Evolutionary conservation across 2,888 invertebrate genomes (phyloP).

Genomic region (Crossocerus cetratus): DNA sequence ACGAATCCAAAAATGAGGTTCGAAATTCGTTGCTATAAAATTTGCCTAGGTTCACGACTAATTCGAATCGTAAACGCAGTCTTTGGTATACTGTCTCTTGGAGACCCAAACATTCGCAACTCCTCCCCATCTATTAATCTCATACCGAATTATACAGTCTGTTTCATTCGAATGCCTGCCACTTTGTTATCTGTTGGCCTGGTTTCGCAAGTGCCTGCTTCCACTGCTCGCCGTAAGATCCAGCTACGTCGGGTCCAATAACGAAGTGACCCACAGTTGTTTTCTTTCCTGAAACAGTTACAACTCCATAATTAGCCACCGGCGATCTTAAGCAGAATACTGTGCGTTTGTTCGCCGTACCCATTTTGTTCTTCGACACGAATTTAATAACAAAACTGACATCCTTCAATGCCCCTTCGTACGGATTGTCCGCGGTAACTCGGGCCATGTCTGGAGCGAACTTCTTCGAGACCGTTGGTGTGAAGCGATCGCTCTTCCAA

Average conservation of each 20-base stretch:
- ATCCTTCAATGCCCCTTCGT: slow-evolving; percentile 81
- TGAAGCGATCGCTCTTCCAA: slow-evolving; percentile 87
- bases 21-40: neutral
- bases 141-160: neutral
- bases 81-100: slow-evolving; percentile 28
- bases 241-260: slow-evolving; percentile 80
- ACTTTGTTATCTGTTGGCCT: slow-evolving; percentile 71
- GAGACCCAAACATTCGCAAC: neutral
- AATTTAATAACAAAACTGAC: slow-evolving; percentile 83
- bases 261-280: slow-evolving; percentile 83
- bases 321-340: neutral
- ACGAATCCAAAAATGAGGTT: neutral
- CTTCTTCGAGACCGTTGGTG: slow-evolving; percentile 87
- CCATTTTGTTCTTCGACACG: slow-evolving; percentile 83
- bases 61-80: slow-evolving; percentile 13
- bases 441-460: slow-evolving; percentile 84
- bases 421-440: slow-evolving; percentile 81
- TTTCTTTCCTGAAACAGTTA: slow-evolving; percentile 79
- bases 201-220: slow-evolving; percentile 78
- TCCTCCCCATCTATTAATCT: no score
- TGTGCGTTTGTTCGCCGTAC: slow-evolving; percentile 57
- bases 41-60: neutral
- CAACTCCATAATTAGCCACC: neutral
- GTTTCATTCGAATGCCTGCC: slow-evolving; percentile 72
- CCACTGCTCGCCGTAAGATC: slow-evolving; percentile 81